These are phyloP conservation scores for Erithacus rubecula DNA, from an alignment of 2,797 vertebrate genomes.

Conservation along the genomic window DNA sequence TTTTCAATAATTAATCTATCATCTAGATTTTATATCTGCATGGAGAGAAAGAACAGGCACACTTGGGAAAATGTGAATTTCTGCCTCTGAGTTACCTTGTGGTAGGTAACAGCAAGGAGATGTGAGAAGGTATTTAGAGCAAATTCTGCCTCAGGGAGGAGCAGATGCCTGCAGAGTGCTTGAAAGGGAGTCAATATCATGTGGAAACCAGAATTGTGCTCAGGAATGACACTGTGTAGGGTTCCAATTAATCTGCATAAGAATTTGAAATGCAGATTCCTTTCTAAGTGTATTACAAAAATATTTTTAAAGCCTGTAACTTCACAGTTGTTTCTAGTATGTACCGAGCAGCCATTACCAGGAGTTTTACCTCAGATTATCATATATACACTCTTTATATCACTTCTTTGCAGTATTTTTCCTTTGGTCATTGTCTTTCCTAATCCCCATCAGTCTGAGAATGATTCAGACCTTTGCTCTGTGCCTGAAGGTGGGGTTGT, in stretches of 20 bases:
- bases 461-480: accelerated
- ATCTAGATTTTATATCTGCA: background rate
- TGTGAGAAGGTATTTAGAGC: background rate
- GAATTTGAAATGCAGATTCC: background rate
- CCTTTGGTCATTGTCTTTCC: background rate
- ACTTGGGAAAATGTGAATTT: background rate
- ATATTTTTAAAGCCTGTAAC: background rate
- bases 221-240: background rate
- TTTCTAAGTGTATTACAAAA: background rate
- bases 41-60: background rate
- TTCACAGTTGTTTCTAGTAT: background rate
- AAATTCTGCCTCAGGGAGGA: background rate
- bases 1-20: conserved; percentile 6
- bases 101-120: background rate
- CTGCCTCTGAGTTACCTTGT: background rate
- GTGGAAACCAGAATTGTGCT: background rate
- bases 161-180: background rate
- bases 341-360: background rate
- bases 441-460: background rate
- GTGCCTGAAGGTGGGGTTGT: background rate
- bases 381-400: background rate
- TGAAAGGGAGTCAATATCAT: background rate
- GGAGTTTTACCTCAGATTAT: background rate
- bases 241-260: background rate
- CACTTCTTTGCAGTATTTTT: background rate